Percentiles rank a stretch among this genome's conserved stretches.
phyloP scores from a whole-genome alignment of 2,797 vertebrate species.

The Alosa sapidissima region DNA sequence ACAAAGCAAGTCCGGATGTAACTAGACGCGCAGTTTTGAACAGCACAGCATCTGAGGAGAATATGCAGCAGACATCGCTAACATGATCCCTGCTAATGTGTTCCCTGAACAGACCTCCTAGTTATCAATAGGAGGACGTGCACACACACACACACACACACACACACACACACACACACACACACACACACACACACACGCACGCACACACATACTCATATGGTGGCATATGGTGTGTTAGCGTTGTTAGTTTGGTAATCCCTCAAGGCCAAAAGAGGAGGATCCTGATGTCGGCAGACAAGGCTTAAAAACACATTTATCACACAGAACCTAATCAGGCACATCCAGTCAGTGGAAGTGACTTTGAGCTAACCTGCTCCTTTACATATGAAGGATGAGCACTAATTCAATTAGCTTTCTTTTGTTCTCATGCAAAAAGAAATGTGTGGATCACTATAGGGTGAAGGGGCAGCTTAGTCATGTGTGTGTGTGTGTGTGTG shows the following conservation, averaged over 20 bases:
- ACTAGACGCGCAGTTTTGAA: too few relatives aligned
- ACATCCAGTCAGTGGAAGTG: not conserved
- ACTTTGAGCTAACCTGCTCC: not conserved
- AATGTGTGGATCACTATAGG: too few relatives aligned
- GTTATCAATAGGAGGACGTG: not conserved
- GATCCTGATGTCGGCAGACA: too few relatives aligned
- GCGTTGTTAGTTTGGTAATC: not conserved
- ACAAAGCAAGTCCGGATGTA: too few relatives aligned
- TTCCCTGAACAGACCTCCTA: not conserved
- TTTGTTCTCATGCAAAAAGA: not conserved
- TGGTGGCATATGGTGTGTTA: not conserved
- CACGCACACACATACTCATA: not conserved
- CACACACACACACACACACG: slow-evolving; percentile 51
- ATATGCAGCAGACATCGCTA: too few relatives aligned
- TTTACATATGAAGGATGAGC: not conserved
- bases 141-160: slow-evolving; percentile 53
- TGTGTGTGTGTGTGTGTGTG: slow-evolving; percentile 8
- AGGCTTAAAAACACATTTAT: not conserved
- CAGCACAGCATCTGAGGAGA: too few relatives aligned
- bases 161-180: slow-evolving; percentile 56
- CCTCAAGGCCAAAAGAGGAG: not conserved
- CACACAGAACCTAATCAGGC: not conserved
- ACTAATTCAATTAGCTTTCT: not conserved
- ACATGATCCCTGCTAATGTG: not conserved
- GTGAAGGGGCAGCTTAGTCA: not conserved